Base-by-base conservation (phyloP, 2,113 vertebrate species). In the Nothoprocta pentlandii region DNA sequence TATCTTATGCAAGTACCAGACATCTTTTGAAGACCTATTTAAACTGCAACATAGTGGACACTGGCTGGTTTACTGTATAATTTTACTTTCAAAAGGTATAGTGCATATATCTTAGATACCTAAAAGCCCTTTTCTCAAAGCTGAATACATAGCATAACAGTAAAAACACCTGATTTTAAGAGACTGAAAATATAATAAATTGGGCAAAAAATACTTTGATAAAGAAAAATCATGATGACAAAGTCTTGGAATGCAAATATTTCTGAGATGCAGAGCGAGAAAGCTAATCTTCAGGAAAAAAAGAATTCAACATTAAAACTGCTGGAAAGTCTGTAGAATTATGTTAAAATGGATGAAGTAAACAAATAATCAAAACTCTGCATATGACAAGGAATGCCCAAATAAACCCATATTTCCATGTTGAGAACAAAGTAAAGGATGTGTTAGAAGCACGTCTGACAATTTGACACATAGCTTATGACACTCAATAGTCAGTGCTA, bases 1-100 rank as follows among this genome's bases (percentile, higher is more conserved):
- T 95, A 95, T 94, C 96, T 96, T 82, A 85, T 85, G 91, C 97
- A 97, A 97, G 97, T 97, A 97, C 96, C 97, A 90, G 93, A 85
- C 85, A 90, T 97, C 92, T 88, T 95, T 94, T 85, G 89, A 96
- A 86, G 91, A 93, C 74, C 78, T 95, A 87, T 81, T 98, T 97
- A 96, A 96, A 97, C 96, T 73, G 91, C 88, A 94, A 68, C 34
- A 6, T 5, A 95, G 92, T 96, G 97, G 97, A 97, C 97, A 89
- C 39, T 20, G 58, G 91, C 91, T 96, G 97, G 97, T 97, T 97
- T 95, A 96, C 89, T 94, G 71, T 30, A 90, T 96, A 97, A 97
- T 96, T 97, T 94, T 59, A 77, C 67, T 89, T 85, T 90, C 85
- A 82, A 91, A 78, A 96, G 93, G 63, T 64, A 88, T 6, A 4